Percentiles rank a stretch among this genome's conserved stretches.
Evolutionary conservation across 2,113 vertebrate species (phyloP).

Genomic region (Apodemus speciosus): DNA sequence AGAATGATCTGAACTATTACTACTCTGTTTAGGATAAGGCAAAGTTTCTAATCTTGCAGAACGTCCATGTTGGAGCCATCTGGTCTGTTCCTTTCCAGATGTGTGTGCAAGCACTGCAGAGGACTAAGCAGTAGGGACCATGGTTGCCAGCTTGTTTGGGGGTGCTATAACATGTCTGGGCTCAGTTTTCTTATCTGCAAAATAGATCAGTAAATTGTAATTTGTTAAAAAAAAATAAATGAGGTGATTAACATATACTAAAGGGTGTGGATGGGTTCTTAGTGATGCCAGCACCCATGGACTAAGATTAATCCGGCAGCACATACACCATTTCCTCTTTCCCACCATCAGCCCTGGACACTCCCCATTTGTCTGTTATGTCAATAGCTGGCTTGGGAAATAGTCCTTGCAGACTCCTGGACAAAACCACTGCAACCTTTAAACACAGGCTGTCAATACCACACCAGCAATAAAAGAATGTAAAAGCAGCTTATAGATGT

Average conservation of each 20-base stretch:
- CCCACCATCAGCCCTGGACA: too few species aligned
- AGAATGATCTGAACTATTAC: not conserved
- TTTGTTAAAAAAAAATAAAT: not conserved
- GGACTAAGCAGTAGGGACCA: accelerated
- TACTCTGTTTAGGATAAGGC: not conserved
- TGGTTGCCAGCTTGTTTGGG: not conserved
- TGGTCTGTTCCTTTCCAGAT: not conserved
- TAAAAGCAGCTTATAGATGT: not conserved
- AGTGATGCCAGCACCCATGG: not conserved
- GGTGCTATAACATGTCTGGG: not conserved
- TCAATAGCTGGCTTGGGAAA: not conserved
- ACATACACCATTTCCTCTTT: not conserved
- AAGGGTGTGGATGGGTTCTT: too few species aligned
- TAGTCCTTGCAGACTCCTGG: not conserved
- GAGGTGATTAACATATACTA: not conserved
- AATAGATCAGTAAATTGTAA: not conserved
- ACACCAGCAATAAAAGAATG: not conserved
- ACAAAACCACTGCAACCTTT: not conserved
- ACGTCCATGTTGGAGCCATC: not conserved
- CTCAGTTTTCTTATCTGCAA: conserved; percentile 12
- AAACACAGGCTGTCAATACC: not conserved
- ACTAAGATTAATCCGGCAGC: not conserved
- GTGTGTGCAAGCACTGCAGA: not conserved
- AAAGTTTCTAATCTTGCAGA: not conserved
- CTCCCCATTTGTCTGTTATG: not conserved